These are phyloP conservation scores for Ferrisia virgata DNA, from an alignment of 2,888 invertebrate genomes.

Conservation along the genomic window DNA sequence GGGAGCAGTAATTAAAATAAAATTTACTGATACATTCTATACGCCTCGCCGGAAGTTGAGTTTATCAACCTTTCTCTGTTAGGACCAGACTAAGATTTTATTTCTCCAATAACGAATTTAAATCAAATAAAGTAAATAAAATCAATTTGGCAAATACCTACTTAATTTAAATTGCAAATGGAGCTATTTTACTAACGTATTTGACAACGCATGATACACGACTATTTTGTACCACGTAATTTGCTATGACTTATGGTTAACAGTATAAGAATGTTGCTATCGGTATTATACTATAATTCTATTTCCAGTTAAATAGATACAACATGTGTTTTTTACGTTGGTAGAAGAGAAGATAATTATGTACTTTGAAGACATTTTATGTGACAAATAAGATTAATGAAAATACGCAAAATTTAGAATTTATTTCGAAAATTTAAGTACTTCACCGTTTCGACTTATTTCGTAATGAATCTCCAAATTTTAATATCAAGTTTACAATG, in stretches of 20 bases:
- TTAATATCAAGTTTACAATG: background rate
- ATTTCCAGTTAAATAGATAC: too few species aligned
- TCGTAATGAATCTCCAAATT: too few species aligned
- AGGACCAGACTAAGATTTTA: background rate
- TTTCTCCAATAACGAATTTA: background rate
- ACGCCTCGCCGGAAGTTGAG: background rate
- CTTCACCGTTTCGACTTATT: too few species aligned
- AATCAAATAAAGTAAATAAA: background rate
- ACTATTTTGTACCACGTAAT: background rate
- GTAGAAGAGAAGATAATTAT: too few species aligned
- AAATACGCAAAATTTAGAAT: too few species aligned
- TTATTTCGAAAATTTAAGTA: too few species aligned
- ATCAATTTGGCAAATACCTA: background rate
- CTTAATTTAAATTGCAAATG: constrained; percentile 4
- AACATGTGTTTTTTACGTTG: too few species aligned
- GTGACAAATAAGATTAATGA: too few species aligned
- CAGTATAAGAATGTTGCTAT: too few species aligned
- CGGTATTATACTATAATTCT: too few species aligned
- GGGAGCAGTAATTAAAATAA: background rate
- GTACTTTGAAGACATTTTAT: too few species aligned
- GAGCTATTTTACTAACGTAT: background rate
- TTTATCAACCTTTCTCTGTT: background rate
- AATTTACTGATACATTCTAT: background rate
- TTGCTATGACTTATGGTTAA: background rate
- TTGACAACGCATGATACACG: background rate